Evolutionary conservation across 1,140 invertebrate species (phyloP).

Genomic region (Drosophila baimaii): DNA sequence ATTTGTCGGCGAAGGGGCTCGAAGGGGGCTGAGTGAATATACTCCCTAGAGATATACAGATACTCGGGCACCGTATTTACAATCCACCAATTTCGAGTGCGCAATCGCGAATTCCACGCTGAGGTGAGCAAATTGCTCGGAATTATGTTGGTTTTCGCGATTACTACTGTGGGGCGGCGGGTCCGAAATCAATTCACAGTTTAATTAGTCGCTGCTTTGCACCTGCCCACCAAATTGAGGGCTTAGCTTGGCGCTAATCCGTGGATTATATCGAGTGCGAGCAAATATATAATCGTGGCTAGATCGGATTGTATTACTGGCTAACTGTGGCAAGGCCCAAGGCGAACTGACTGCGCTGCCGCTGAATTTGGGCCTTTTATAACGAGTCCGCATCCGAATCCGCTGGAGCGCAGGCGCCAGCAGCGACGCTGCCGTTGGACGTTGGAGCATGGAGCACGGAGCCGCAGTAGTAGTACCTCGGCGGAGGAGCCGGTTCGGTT

Average conservation of each 20-base stretch:
- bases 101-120: slow-evolving; percentile 65
- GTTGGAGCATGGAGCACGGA: slow-evolving; percentile 11
- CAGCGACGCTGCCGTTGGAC: slow-evolving; percentile 39
- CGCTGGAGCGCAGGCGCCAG: slow-evolving; percentile 37
- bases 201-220: slow-evolving; percentile 61
- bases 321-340: slow-evolving; percentile 67
- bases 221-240: slow-evolving; percentile 51
- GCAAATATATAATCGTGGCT: slow-evolving; percentile 22
- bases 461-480: slow-evolving; percentile 8
- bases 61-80: slow-evolving; percentile 46
- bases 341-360: slow-evolving; percentile 73
- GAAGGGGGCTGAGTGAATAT: slow-evolving; percentile 9
- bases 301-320: slow-evolving; percentile 34
- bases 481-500: slow-evolving; percentile 18
- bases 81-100: slow-evolving; percentile 53
- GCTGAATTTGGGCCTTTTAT: slow-evolving; percentile 74
- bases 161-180: slow-evolving; percentile 34
- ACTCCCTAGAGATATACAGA: slow-evolving; percentile 23
- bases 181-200: slow-evolving; percentile 53
- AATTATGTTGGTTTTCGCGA: slow-evolving; percentile 58
- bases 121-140: slow-evolving; percentile 58
- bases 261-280: slow-evolving; percentile 21
- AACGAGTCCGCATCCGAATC: slow-evolving; percentile 57
- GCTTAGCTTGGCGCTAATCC: slow-evolving; percentile 27
- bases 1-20: slow-evolving; percentile 17